Base-by-base conservation (phyloP, 2,888 invertebrate species). In the Ypsolopha scabrella region DNA sequence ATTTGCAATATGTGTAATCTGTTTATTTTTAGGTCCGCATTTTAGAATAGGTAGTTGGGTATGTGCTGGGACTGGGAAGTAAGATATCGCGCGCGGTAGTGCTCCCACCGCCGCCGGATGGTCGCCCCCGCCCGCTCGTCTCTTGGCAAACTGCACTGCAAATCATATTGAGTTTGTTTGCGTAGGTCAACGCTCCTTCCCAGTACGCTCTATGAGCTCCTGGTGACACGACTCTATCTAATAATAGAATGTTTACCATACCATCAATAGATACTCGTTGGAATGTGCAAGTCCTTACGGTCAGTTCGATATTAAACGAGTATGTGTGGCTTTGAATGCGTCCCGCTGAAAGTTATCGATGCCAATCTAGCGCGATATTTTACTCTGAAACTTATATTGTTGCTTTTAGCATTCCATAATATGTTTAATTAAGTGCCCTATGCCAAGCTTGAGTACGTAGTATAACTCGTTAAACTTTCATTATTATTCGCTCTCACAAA, bases 131-230 rank as follows among this genome's bases (percentile, higher is more conserved):
- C 71, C 66, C 64, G 62, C 65, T 67, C 75, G 70, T 70, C 76
- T 80, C 77, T 83, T 85, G 85, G 83, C 83, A 83, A 80, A 79
- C 80, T 78, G 72, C 73, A 81, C 76, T 79, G 80, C 81, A 83
- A 82, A 85, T 85, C 81, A 80, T 79, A 80, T 68, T 62, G 71
- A 77, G 76, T 80, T 77, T 80, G 79, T 80, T 83, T 73, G 79
- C 77, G 74, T 70, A 75, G 85, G 86, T 83, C 83, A 82, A 79
- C 72, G 85, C 76, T 72, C 85, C 72, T 73, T 65, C 61, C 64
- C 68, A 67, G 66, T 72, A 75, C 77, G 70, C 80, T 81, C 80
- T 80, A 80, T 82, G 76, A 80, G 78, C 83, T 85, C 81, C 86
- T 83, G 76, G 77, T 85, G 85, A 83, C 83, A 80, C 78, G 71